These are phyloP conservation scores for Bombus cullumanus DNA, from an alignment of 1,140 invertebrate genomes.

Conservation along the genomic window DNA sequence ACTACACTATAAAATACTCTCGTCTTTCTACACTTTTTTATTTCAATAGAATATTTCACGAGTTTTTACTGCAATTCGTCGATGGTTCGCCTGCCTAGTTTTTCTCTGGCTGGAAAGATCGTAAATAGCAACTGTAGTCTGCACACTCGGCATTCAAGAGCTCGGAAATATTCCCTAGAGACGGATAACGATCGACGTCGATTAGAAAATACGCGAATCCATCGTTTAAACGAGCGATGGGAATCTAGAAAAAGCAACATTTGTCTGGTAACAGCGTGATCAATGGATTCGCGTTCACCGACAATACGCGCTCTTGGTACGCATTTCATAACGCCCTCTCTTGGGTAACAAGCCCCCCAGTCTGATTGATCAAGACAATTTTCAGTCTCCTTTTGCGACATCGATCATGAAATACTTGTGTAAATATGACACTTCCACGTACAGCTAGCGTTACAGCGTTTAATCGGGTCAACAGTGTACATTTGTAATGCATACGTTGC, in stretches of 20 bases:
- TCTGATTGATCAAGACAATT: neutral
- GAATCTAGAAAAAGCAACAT: neutral
- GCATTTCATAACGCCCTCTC: neutral
- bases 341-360: neutral
- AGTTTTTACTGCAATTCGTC: neutral
- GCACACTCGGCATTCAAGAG: neutral
- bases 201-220: slow-evolving; percentile 50
- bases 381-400: neutral
- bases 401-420: slow-evolving; percentile 1
- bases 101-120: neutral
- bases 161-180: slow-evolving; percentile 2
- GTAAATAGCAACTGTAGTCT: neutral
- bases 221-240: neutral
- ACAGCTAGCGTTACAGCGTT: neutral
- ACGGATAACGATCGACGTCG: slow-evolving; percentile 33
- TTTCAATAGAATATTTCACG: neutral
- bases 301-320: neutral
- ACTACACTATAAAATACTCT: neutral
- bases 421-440: neutral
- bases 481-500: neutral
- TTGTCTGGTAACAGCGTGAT: neutral
- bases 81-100: neutral
- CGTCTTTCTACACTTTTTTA: neutral
- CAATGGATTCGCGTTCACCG: neutral
- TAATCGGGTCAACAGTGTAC: neutral